A percentile compares a stretch with the other conserved stretches of the same genome.
phyloP scores from a whole-genome alignment of 2,797 vertebrate genomes.

The Mionectes olivaceus region DNA sequence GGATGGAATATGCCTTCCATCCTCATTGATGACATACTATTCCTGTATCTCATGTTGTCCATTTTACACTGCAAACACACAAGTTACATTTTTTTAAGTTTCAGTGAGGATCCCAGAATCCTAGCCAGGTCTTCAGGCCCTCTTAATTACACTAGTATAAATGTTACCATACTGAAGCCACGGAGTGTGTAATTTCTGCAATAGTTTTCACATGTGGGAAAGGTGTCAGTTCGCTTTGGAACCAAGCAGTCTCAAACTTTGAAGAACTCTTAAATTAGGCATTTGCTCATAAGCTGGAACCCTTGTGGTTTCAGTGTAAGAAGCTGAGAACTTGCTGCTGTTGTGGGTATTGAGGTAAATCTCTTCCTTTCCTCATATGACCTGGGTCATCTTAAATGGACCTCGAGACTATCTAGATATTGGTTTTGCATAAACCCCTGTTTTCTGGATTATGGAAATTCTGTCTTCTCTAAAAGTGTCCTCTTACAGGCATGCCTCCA shows the following conservation, averaged over 20 bases:
- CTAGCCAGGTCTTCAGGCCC: background rate
- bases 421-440: background rate
- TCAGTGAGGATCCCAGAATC: background rate
- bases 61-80: rapidly evolving
- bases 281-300: background rate
- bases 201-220: background rate
- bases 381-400: background rate
- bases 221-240: background rate
- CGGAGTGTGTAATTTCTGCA: background rate
- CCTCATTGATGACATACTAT: background rate
- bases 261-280: background rate
- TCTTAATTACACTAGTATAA: background rate
- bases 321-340: background rate
- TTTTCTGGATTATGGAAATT: background rate
- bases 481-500: background rate
- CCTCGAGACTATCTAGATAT: background rate
- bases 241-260: background rate
- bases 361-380: background rate
- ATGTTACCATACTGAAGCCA: background rate
- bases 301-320: background rate
- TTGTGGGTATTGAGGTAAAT: background rate
- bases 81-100: background rate
- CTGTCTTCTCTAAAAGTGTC: background rate
- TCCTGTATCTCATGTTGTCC: background rate
- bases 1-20: background rate